These are phyloP conservation scores for Myotis pilosus DNA, from an alignment of 2,797 vertebrate genomes.

Conservation along the genomic window DNA sequence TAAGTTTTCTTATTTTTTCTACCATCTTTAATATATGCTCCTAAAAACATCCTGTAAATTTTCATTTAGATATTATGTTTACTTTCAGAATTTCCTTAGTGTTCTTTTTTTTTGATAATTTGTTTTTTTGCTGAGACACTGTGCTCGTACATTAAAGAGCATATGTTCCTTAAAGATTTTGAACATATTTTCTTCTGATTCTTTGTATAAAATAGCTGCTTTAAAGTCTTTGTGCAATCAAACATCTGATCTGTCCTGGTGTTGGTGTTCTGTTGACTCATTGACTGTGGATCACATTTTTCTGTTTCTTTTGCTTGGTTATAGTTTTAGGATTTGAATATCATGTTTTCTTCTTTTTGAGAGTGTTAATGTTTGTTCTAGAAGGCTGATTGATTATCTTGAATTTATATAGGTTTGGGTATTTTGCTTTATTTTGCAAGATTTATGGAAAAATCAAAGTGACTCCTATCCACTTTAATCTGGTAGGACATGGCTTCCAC, in stretches of 20 bases:
- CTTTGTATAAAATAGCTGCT: not conserved
- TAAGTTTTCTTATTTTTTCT: not conserved
- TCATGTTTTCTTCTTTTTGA: not conserved
- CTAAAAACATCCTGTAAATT: not conserved
- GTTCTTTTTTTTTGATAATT: not conserved
- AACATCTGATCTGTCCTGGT: not conserved
- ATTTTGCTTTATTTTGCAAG: not conserved
- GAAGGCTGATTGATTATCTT: not conserved
- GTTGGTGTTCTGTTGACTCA: not conserved
- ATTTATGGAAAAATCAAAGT: not conserved
- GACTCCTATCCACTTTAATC: not conserved
- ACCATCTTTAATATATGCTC: not conserved
- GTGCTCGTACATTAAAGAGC: not conserved
- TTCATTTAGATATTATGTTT: not conserved
- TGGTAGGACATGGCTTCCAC: not conserved
- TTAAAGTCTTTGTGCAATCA: not conserved
- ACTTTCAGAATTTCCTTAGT: not conserved
- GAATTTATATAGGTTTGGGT: not conserved
- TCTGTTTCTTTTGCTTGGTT: not conserved
- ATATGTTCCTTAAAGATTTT: conserved; percentile 9
- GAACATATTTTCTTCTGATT: not conserved
- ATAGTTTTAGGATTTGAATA: not conserved
- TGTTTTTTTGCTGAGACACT: not conserved
- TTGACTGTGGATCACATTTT: not conserved
- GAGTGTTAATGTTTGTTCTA: not conserved